Conservation (phyloP, 1,140 invertebrate species). For the Vanessa tameamea region DNA sequence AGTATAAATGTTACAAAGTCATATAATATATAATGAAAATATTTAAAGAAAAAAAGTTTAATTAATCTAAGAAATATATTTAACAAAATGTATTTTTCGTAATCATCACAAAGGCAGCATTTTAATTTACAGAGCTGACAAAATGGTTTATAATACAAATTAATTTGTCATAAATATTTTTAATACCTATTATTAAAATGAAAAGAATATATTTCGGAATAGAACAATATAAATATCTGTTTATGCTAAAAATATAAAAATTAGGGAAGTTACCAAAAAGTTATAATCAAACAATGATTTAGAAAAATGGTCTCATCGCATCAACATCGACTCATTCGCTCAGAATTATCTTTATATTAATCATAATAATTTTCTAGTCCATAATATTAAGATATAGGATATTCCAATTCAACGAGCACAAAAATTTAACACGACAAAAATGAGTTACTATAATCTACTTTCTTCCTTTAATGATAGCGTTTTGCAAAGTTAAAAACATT, state of each 20-base stretch:
- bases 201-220: not conserved
- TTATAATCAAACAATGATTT: not conserved
- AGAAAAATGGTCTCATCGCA: not conserved
- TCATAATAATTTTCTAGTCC: not conserved
- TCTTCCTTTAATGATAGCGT: too few species aligned
- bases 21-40: not conserved
- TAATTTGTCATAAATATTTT: too few species aligned
- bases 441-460: too few species aligned
- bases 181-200: too few species aligned
- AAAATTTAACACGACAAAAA: not conserved
- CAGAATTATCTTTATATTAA: not conserved
- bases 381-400: not conserved
- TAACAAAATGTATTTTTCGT: not conserved
- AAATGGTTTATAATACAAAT: not conserved
- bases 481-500: too few species aligned
- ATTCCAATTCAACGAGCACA: not conserved
- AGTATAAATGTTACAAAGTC: not conserved
- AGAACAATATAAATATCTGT: not conserved
- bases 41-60: not conserved
- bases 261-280: not conserved
- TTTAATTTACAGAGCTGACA: not conserved
- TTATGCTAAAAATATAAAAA: not conserved
- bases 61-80: constrained; percentile 18
- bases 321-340: not conserved
- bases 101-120: constrained; percentile 8